phyloP scores from a whole-genome alignment of 1,140 invertebrate genomes.

The Pantala flavescens region DNA sequence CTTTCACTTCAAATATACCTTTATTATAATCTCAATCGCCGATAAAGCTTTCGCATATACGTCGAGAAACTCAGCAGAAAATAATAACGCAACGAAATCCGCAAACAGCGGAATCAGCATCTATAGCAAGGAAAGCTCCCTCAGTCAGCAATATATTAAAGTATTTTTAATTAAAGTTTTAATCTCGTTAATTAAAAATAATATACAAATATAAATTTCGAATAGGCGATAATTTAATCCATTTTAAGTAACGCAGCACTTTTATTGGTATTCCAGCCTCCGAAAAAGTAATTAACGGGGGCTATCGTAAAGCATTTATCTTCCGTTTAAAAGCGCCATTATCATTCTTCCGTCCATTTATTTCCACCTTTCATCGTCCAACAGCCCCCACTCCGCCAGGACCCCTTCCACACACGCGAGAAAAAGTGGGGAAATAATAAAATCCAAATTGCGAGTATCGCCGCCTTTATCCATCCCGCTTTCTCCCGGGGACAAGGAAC shows the following conservation, averaged over 20 bases:
- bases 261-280: constrained; percentile 1
- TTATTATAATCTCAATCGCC: too few relatives aligned
- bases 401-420: neutral
- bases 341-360: neutral
- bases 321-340: constrained; percentile 5
- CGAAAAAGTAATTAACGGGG: neutral
- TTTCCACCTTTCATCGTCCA: constrained; percentile 1
- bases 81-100: too few relatives aligned
- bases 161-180: too few relatives aligned
- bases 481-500: neutral
- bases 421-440: neutral
- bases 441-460: neutral
- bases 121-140: too few relatives aligned
- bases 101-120: too few relatives aligned
- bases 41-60: too few relatives aligned
- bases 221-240: neutral
- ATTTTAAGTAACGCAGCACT: neutral
- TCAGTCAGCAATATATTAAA: too few relatives aligned
- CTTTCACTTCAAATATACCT: too few relatives aligned
- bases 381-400: neutral
- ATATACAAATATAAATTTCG: neutral
- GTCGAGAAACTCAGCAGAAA: too few relatives aligned
- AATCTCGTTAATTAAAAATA: neutral
- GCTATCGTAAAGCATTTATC: constrained; percentile 9
- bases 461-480: too few relatives aligned